Conservation (phyloP, 2,888 invertebrate genomes). For the Spatulosminthurus flaviceps region DNA sequence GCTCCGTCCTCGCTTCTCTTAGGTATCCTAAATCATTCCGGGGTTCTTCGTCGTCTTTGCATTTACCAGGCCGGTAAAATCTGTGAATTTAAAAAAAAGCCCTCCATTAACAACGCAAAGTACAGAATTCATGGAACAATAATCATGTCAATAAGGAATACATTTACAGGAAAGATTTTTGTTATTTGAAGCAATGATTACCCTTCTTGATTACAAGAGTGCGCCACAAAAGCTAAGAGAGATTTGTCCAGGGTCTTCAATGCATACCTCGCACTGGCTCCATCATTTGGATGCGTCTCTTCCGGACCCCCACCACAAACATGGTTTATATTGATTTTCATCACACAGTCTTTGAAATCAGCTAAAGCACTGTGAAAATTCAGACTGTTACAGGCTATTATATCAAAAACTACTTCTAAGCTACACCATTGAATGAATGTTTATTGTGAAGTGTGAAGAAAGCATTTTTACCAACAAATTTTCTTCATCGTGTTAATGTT, state of each 20-base stretch:
- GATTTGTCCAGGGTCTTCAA: slow-evolving; percentile 40
- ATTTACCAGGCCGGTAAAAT: not conserved
- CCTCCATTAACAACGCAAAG: no score
- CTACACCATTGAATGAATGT: not conserved
- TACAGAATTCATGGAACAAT: no score
- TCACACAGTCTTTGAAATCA: slow-evolving; percentile 45
- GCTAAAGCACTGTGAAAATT: slow-evolving; percentile 33
- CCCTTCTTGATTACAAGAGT: slow-evolving; percentile 46
- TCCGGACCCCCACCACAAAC: slow-evolving; percentile 31
- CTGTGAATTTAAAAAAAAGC: not conserved
- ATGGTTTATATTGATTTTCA: slow-evolving; percentile 18
- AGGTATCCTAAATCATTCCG: slow-evolving; percentile 16
- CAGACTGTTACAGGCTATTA: not conserved
- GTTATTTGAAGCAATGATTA: not conserved
- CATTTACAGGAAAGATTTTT: no score
- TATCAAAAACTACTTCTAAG: not conserved
- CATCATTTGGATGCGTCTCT: not conserved
- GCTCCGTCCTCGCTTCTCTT: not conserved
- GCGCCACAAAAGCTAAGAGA: slow-evolving; percentile 39
- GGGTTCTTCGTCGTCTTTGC: not conserved
- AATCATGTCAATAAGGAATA: no score
- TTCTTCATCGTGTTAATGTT: slow-evolving; percentile 56
- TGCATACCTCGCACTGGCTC: slow-evolving; percentile 22
- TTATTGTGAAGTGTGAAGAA: not conserved
- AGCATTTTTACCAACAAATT: slow-evolving; percentile 60